Evolutionary conservation across 2,113 vertebrate species (phyloP), one percentile per base, ranked within the genome.

Genomic region (Nettapus auritus): DNA sequence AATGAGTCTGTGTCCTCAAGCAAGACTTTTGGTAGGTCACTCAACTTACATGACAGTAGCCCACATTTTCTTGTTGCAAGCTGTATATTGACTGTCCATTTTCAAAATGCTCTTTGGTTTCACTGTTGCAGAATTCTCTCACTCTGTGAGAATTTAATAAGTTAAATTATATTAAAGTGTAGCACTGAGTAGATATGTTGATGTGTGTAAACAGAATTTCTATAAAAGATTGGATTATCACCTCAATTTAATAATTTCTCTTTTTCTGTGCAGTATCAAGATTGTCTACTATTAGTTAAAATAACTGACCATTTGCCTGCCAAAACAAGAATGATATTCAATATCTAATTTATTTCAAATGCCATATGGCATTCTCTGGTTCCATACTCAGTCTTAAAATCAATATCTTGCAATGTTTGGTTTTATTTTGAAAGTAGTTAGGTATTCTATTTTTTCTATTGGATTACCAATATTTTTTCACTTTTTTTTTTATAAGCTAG

Each of bases 311-410:
- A 25, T 64, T 90, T 93, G 52, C 34, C 66, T 93, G 86, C 83
- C 88, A 92, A 92, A 94, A 63, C 36, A 25, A 76, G 53, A 36
- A 90, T 86, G 80, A 42, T 94, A 82, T 16, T 96, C 68, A 88
- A 64, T 91, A 94, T 70, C 89, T 63, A 77, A 28, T 88, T 94
- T 89, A 71, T 91, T 92, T 92, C 82, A 78, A 69, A 85, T 46
- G 26, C 82, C 78, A 88, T 81, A 93, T 95, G 91, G 87, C 0
- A 0, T 4, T 1, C 34, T 87, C 82, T 83, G 77, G 67, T 28
- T 95, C 53, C n/a, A 10, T 4, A 3, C 69, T 91, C 44, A 28
- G 29, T 83, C 40, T 74, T 82, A 26, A 6, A 77, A 82, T 93
- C 57, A 71, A 11, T 90, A 88, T 38, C 55, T 69, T 82, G 29